Base-by-base conservation (phyloP, 2,113 vertebrate species). In the Eclectus roratus region DNA sequence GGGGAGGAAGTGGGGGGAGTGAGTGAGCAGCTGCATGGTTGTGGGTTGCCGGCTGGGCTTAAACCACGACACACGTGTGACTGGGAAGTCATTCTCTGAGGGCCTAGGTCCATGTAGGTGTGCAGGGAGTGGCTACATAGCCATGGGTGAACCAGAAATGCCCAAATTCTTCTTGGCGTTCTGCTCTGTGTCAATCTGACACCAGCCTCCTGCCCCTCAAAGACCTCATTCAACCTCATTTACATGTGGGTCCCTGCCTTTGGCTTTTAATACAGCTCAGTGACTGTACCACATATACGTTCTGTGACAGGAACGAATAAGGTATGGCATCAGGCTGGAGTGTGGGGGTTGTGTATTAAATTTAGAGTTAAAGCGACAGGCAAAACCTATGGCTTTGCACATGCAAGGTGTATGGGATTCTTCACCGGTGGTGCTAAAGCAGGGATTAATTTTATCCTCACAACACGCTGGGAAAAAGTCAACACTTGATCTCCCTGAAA, bases 401-500 rank as follows among this genome's bases (percentile, higher is more conserved):
- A 6, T 29, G 33, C 17, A 37, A 77, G 49, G 49, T 82, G 33
- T 46, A 35, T 11, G 17, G 33, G 55, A 64, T 73, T 47, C 82
- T 77, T 77, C 50, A n/a, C 9, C 4, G 5, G 8, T 37, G 78
- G 69, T 91, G 65, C 41, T 73, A 19, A 89, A 85, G 43, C 0
- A 0, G 73, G 50, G 53, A 50, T 85, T 94, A 58, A 71, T 83
- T 93, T 83, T 77, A 80, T 70, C 29, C 21, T 80, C 47, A 7
- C 1, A 2, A 60, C 29, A 29, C 0, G 2, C 35, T 65, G 28
- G 44, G 66, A 46, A 63, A 44, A 65, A 87, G 64, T 71, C 25
- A 28, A 60, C 41, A 25, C 39, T 66, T 90, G 85, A 50, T 85
- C 55, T 84, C 77, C n/a, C 77, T 86, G 88, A 91, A 94, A 74